phyloP scores from a whole-genome alignment of 2,113 vertebrate genomes.

The Desmodus rotundus region DNA sequence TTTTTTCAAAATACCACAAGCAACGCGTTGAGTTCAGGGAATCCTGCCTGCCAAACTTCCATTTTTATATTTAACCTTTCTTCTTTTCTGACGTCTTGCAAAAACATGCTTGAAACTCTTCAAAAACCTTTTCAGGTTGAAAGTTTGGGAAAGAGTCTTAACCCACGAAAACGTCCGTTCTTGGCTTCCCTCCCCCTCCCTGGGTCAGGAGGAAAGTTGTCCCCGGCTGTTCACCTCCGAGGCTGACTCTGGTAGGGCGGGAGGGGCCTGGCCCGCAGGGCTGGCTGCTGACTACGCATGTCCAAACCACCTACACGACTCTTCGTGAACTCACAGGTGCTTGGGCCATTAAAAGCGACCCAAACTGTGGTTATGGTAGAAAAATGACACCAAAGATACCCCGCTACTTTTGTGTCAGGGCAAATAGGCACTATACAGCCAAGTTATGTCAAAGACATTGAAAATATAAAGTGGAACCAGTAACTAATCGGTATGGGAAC shows the following conservation, averaged over 20 bases:
- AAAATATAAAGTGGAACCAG: slow-evolving; percentile 15
- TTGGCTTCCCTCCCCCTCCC: background rate
- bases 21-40: slow-evolving; percentile 72
- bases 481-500: slow-evolving; percentile 5
- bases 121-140: slow-evolving; percentile 62
- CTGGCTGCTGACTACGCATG: background rate
- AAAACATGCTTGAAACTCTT: slow-evolving; percentile 71
- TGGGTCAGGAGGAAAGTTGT: background rate
- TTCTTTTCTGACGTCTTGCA: slow-evolving; percentile 68
- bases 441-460: background rate
- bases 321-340: background rate
- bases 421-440: background rate
- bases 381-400: background rate
- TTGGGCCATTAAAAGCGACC: background rate
- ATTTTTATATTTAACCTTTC: slow-evolving; percentile 73
- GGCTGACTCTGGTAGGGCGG: background rate
- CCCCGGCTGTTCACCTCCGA: background rate
- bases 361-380: background rate
- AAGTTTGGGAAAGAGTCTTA: slow-evolving; percentile 60
- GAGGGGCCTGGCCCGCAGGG: background rate
- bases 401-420: background rate
- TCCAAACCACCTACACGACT: background rate
- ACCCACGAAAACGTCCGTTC: slow-evolving; percentile 8
- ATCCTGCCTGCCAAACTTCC: slow-evolving; percentile 71
- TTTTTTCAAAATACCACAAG: slow-evolving; percentile 72